These are phyloP conservation scores for Cryptosula pallasiana DNA, from an alignment of 2,888 invertebrate genomes.

Conservation along the genomic window DNA sequence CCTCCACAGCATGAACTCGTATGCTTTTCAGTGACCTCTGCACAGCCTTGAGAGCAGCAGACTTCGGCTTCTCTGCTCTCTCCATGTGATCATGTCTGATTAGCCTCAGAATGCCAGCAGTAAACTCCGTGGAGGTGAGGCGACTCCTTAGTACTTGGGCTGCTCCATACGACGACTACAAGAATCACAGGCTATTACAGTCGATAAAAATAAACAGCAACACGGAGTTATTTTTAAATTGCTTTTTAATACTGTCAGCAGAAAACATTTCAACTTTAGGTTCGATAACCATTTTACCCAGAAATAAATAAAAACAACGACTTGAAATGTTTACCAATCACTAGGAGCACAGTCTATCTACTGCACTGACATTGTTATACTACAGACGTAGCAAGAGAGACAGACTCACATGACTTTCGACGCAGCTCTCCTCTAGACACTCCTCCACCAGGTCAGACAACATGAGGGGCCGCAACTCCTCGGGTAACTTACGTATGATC, in stretches of 20 bases:
- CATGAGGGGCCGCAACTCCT: conserved; percentile 30
- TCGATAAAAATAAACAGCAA: too few relatives aligned
- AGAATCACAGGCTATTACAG: too few relatives aligned
- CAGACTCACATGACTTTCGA: conserved; percentile 25
- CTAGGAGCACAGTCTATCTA: too few relatives aligned
- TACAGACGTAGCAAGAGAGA: too few relatives aligned
- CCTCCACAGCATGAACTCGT: conserved; percentile 31
- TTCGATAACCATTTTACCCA: too few relatives aligned
- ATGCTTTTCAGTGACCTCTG: conserved; percentile 26
- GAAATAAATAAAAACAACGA: too few relatives aligned
- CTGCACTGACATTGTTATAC: too few relatives aligned
- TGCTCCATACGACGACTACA: conserved; percentile 28
- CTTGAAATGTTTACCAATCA: too few relatives aligned
- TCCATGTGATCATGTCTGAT: conserved; percentile 32
- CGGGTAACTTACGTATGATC: conserved; percentile 29
- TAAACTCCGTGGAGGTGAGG: conserved; percentile 31
- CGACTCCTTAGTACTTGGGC: conserved; percentile 32
- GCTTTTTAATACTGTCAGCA: too few relatives aligned
- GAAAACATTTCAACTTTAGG: too few relatives aligned
- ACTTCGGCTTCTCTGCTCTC: conserved; percentile 8
- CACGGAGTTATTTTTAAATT: too few relatives aligned
- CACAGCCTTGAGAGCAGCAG: conserved; percentile 21
- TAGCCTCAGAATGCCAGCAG: conserved; percentile 31
- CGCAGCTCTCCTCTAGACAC: conserved; percentile 30
- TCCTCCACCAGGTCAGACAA: conserved; percentile 32